phyloP scores from a whole-genome alignment of 2,888 invertebrate species.

The Ethmia dodecea region DNA sequence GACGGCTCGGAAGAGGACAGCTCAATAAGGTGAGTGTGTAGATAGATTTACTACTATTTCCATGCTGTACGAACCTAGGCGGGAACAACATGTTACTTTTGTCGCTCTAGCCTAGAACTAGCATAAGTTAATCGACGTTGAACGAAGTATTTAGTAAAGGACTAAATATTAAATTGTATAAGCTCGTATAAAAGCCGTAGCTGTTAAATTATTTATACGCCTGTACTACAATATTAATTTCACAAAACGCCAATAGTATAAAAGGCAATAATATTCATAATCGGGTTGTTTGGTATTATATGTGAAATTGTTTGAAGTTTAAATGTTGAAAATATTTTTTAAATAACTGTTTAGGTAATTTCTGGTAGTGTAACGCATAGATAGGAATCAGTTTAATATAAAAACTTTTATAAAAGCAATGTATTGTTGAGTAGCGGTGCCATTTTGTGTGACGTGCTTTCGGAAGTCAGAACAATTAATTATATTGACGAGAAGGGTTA shows the following conservation, averaged over 20 bases:
- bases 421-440: slow-evolving; percentile 59
- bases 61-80: slow-evolving; percentile 30
- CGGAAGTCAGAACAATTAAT: neutral
- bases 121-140: slow-evolving; percentile 47
- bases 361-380: slow-evolving; percentile 50
- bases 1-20: slow-evolving; percentile 11
- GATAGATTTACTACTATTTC: slow-evolving; percentile 25
- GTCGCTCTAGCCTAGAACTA: slow-evolving; percentile 50
- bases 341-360: slow-evolving; percentile 50
- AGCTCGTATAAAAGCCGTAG: slow-evolving; percentile 50
- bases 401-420: slow-evolving; percentile 40
- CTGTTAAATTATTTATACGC: slow-evolving; percentile 47
- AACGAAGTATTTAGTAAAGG: slow-evolving; percentile 51
- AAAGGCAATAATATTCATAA: slow-evolving; percentile 49
- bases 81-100: slow-evolving; percentile 61
- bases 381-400: slow-evolving; percentile 52
- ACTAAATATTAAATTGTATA: slow-evolving; percentile 28
- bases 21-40: slow-evolving; percentile 30
- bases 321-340: slow-evolving; percentile 47
- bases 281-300: slow-evolving; percentile 38
- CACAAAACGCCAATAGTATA: slow-evolving; percentile 36
- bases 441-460: slow-evolving; percentile 53
- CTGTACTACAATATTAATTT: slow-evolving; percentile 30
- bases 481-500: too few species aligned
- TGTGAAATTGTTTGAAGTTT: slow-evolving; percentile 43